phyloP scores from a whole-genome alignment of 1,140 invertebrate species.

The Drosophila lacertosa region DNA sequence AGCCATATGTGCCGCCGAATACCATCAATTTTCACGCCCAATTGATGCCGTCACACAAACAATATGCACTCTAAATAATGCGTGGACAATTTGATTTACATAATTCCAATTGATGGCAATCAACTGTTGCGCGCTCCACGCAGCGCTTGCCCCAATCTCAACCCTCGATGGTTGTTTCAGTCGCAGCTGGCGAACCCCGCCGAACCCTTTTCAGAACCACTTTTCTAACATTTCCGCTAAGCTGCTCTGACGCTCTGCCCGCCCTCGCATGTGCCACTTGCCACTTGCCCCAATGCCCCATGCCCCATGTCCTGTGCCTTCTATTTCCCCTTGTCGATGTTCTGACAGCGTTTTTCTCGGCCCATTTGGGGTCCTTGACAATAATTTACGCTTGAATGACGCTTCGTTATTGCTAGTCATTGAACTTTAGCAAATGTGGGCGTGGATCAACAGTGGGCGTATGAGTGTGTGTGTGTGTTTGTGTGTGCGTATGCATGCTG shows the following conservation, averaged over 20 bases:
- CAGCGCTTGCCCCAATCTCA: background rate
- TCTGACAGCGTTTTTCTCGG: background rate
- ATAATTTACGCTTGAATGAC: conserved; percentile 74
- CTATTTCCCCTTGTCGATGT: background rate
- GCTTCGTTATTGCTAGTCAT: conserved; percentile 71
- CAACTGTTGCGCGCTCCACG: conserved; percentile 60
- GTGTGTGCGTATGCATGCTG: conserved; percentile 1
- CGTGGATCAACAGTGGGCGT: conserved; percentile 29
- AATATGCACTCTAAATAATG: conserved; percentile 52
- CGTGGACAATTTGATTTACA: conserved; percentile 74
- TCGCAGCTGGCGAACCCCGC: background rate
- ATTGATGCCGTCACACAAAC: conserved; percentile 43
- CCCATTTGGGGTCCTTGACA: conserved; percentile 44
- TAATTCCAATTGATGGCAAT: conserved; percentile 71
- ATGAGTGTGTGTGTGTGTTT: conserved; percentile 11
- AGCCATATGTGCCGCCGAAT: background rate
- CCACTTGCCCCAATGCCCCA: background rate
- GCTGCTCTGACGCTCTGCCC: conserved; percentile 26
- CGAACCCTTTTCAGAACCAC: conserved; percentile 46
- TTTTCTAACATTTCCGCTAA: conserved; percentile 62
- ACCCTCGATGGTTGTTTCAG: background rate
- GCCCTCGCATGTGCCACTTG: background rate
- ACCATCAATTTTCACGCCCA: conserved; percentile 49
- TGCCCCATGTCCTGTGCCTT: background rate
- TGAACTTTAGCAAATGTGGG: conserved; percentile 71